phyloP scores from a whole-genome alignment of 2,797 vertebrate species.

The Rousettus madagascariensis region DNA sequence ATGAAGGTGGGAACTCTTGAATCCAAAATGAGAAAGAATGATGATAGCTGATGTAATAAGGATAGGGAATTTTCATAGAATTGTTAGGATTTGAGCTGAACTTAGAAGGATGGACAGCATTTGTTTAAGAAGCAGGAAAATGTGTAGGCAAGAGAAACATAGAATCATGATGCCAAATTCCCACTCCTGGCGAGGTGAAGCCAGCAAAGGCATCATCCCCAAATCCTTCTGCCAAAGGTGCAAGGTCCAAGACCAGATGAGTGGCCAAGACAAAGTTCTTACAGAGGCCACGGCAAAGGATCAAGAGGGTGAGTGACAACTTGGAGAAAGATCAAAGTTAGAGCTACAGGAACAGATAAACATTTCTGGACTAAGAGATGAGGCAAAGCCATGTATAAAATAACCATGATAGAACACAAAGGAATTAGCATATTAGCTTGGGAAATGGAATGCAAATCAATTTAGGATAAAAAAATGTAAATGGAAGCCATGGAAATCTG shows the following conservation, averaged over 20 bases:
- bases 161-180: background rate
- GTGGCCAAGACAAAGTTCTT: background rate
- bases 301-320: background rate
- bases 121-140: background rate
- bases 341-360: background rate
- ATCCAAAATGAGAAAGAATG: background rate
- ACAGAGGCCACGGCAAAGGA: background rate
- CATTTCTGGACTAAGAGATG: background rate
- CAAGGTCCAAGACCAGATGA: background rate
- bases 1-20: background rate
- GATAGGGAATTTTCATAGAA: background rate
- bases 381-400: background rate
- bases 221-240: background rate
- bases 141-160: background rate
- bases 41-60: background rate
- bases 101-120: background rate
- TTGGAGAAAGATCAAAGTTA: background rate
- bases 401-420: background rate
- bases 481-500: background rate
- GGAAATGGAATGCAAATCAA: background rate
- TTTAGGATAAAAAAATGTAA: background rate
- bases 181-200: background rate
- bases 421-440: background rate
- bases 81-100: background rate
- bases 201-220: background rate